These are phyloP conservation scores for Lamproptera curius DNA, from an alignment of 2,888 invertebrate species.

Conservation along the genomic window DNA sequence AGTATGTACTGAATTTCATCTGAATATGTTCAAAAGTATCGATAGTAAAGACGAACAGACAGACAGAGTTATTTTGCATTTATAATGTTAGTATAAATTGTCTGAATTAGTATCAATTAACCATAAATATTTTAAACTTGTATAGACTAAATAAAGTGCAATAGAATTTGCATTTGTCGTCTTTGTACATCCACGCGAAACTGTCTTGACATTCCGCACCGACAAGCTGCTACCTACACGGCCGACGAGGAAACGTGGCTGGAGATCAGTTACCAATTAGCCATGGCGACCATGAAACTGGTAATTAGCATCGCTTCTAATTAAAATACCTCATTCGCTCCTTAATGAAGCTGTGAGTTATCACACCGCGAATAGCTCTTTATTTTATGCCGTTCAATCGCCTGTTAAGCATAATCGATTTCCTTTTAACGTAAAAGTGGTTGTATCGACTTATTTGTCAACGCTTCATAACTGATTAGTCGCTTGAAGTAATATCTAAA, in stretches of 20 bases:
- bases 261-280: conserved; percentile 25
- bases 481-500: too few relatives aligned
- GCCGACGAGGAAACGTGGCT: conserved; percentile 31
- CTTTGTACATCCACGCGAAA: too few relatives aligned
- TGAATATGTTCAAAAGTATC: too few relatives aligned
- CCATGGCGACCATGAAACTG: not conserved
- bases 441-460: not conserved
- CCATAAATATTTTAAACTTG: too few relatives aligned
- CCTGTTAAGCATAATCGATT: not conserved
- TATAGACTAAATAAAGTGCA: too few relatives aligned
- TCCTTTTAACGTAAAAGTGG: not conserved
- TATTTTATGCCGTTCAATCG: not conserved
- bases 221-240: conserved; percentile 17
- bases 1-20: too few relatives aligned
- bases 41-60: too few relatives aligned
- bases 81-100: too few relatives aligned
- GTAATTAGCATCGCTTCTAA: too few relatives aligned
- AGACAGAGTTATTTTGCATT: too few relatives aligned
- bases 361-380: not conserved
- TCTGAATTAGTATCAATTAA: too few relatives aligned
- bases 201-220: conserved; percentile 12
- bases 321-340: not conserved
- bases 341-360: conserved; percentile 5
- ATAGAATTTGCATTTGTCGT: too few relatives aligned
- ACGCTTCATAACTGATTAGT: not conserved